phyloP scores from a whole-genome alignment of 2,113 vertebrate genomes.

The Callaeas wilsoni region DNA sequence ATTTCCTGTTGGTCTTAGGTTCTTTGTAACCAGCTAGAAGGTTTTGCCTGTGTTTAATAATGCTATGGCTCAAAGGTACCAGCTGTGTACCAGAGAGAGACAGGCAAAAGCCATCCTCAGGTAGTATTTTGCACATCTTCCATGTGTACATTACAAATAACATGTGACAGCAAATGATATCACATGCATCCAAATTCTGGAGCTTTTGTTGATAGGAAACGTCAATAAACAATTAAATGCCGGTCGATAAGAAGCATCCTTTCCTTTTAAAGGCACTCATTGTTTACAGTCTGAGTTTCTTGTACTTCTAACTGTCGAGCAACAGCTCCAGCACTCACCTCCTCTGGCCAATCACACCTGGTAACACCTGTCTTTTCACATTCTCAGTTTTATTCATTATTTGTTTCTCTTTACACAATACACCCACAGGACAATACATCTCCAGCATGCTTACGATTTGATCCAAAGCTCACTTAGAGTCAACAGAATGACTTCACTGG shows the following conservation, averaged over 20 bases:
- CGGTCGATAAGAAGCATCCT: neutral
- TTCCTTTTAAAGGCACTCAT: neutral
- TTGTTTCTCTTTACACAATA: conserved; percentile 34
- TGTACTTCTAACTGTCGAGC: neutral
- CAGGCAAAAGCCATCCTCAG: neutral
- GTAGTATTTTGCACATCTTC: neutral
- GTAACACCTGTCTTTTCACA: conserved; percentile 48
- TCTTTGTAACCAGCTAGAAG: neutral
- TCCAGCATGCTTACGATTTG: neutral
- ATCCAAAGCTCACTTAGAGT: conserved; percentile 47
- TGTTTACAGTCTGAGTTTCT: neutral
- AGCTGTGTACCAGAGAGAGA: neutral
- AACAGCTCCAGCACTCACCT: neutral
- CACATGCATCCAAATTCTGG: neutral
- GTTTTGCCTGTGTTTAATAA: neutral
- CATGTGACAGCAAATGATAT: neutral
- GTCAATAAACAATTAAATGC: neutral
- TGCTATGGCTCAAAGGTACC: neutral
- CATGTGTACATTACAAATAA: neutral
- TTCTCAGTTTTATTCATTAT: neutral
- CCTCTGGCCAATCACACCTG: neutral
- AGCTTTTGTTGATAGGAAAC: conserved; percentile 5
- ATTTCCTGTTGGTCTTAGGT: neutral
- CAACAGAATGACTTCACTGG: conserved; percentile 53
- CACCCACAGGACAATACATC: conserved; percentile 20